phyloP scores from a whole-genome alignment of 2,888 invertebrate genomes.

The Eurytoma adleriae region DNA sequence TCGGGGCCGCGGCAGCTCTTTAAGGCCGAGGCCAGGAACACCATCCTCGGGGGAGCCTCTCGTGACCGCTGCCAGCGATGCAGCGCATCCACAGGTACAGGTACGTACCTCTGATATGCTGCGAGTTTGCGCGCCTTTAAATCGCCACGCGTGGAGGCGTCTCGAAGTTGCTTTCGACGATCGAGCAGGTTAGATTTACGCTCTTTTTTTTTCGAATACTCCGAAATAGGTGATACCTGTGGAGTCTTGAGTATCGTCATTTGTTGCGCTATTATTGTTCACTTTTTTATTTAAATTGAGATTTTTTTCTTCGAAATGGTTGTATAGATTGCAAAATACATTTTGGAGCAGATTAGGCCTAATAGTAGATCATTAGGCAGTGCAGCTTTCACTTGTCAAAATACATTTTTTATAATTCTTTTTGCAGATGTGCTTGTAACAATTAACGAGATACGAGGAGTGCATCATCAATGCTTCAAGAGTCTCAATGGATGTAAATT shows the following conservation, averaged over 20 bases:
- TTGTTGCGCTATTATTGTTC: neutral
- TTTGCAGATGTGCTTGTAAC: too few relatives aligned
- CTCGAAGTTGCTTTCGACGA: constrained; percentile 14
- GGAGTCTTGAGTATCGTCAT: neutral
- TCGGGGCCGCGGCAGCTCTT: neutral
- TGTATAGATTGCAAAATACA: too few relatives aligned
- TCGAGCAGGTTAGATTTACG: constrained; percentile 44
- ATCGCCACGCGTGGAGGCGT: constrained; percentile 11
- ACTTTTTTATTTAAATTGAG: neutral
- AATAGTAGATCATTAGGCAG: neutral
- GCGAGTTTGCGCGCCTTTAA: neutral
- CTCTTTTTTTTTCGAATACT: constrained; percentile 18
- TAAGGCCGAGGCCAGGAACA: too few relatives aligned
- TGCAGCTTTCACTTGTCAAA: too few relatives aligned
- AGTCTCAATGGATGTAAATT: too few relatives aligned
- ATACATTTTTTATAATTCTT: too few relatives aligned
- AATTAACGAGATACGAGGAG: too few relatives aligned
- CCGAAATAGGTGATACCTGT: constrained; percentile 17
- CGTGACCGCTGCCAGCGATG: neutral
- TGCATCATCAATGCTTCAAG: too few relatives aligned
- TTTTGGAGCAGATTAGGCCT: neutral
- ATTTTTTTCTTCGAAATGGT: too few relatives aligned
- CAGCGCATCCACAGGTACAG: neutral
- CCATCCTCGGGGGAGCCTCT: too few relatives aligned
- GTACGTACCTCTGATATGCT: too few relatives aligned